Conservation (phyloP, 1,140 invertebrate genomes). For the Zeugodacus cucurbitae region DNA sequence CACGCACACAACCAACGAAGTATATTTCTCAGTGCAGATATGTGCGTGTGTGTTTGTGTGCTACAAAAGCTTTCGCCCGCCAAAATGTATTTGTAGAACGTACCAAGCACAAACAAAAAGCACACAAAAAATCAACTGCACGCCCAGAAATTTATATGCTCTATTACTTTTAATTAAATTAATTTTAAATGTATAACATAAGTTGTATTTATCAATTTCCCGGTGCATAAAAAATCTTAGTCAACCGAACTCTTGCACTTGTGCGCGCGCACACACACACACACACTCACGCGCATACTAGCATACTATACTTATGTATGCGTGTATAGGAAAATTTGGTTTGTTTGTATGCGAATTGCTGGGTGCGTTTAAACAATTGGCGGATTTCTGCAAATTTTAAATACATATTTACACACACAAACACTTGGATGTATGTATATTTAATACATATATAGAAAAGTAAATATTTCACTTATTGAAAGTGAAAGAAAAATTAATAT, state of each 20-base stretch:
- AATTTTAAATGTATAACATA: slow-evolving; percentile 32
- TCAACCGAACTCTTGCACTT: not conserved
- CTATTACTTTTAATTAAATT: slow-evolving; percentile 39
- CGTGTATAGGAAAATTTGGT: too few relatives aligned
- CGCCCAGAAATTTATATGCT: slow-evolving; percentile 38
- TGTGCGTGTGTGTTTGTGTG: not conserved
- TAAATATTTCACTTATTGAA: too few relatives aligned
- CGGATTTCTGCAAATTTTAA: not conserved
- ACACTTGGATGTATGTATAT: not conserved
- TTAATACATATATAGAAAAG: too few relatives aligned
- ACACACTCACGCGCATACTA: not conserved
- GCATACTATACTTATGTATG: not conserved
- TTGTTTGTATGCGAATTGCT: not conserved
- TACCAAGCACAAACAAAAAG: not conserved
- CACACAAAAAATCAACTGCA: not conserved
- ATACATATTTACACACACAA: not conserved
- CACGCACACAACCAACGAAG: not conserved
- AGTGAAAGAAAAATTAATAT: too few relatives aligned
- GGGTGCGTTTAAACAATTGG: not conserved
- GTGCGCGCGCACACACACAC: not conserved
- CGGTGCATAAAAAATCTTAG: slow-evolving; percentile 38
- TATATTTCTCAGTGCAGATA: not conserved
- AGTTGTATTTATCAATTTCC: slow-evolving; percentile 35
- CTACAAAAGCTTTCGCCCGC: slow-evolving; percentile 9
- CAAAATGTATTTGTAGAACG: slow-evolving; percentile 26